Conservation (phyloP, 2,113 vertebrate genomes). For the Limanda limanda region DNA sequence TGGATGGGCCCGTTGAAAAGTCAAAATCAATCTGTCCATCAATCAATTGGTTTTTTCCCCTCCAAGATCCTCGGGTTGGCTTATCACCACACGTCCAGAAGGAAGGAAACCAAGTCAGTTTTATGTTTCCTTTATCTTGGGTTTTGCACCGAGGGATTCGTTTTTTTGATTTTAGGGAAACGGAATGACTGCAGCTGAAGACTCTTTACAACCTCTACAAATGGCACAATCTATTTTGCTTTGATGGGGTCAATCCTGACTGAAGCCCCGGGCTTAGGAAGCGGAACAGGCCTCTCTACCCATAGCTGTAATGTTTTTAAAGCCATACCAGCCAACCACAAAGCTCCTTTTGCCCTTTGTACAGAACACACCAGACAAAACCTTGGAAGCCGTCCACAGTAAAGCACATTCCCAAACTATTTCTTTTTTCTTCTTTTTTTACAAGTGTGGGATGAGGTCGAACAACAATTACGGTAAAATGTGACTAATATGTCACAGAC, state of each 20-base stretch:
- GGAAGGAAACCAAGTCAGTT: constrained; percentile 47
- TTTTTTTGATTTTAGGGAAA: constrained; percentile 69
- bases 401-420: constrained; percentile 79
- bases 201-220: constrained; percentile 71
- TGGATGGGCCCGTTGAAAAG: constrained; percentile 39
- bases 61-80: constrained; percentile 42
- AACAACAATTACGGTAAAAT: constrained; percentile 87
- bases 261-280: constrained; percentile 73
- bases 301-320: constrained; percentile 74
- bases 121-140: constrained; percentile 65
- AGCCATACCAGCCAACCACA: constrained; percentile 77
- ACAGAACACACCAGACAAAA: constrained; percentile 79
- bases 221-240: constrained; percentile 67
- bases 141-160: constrained; percentile 64
- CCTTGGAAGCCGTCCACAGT: constrained; percentile 77
- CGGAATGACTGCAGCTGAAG: constrained; percentile 56
- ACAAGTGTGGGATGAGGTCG: constrained; percentile 82
- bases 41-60: constrained; percentile 44
- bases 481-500: constrained; percentile 87
- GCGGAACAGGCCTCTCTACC: constrained; percentile 65
- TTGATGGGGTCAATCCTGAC: constrained; percentile 76
- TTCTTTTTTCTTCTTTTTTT: constrained; percentile 73
- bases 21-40: constrained; percentile 47
- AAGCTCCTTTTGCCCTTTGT: constrained; percentile 78
- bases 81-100: constrained; percentile 71